Conservation (phyloP, 2,797 vertebrate species). For the Oreortyx pictus region DNA sequence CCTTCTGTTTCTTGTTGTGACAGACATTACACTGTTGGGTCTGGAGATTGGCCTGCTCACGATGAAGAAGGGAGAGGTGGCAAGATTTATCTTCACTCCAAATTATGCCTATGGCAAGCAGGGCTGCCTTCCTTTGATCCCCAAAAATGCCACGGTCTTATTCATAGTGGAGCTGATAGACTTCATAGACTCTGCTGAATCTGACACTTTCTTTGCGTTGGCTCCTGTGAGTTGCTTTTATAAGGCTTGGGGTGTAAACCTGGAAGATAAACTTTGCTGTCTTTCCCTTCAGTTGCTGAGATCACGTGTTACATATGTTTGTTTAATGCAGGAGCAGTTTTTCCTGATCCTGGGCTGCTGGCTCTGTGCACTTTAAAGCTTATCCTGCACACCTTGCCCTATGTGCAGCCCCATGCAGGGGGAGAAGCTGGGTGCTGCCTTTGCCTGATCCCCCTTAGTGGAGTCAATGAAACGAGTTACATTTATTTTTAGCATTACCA, state of each 20-base stretch:
- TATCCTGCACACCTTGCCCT: not conserved
- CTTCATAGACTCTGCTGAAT: slow-evolving; percentile 87
- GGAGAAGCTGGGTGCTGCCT: not conserved
- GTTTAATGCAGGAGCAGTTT: not conserved
- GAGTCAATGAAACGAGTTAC: not conserved
- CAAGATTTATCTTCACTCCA: slow-evolving; percentile 86
- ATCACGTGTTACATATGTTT: fast-evolving
- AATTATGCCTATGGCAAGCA: slow-evolving; percentile 87
- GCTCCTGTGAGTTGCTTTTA: slow-evolving; percentile 78
- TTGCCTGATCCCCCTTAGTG: not conserved
- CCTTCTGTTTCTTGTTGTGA: not conserved
- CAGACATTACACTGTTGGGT: slow-evolving; percentile 90
- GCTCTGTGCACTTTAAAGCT: not conserved
- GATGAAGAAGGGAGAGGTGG: slow-evolving; percentile 91
- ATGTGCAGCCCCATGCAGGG: not conserved
- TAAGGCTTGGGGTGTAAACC: not conserved
- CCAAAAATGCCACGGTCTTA: slow-evolving; percentile 81
- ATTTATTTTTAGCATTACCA: not conserved
- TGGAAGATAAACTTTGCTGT: not conserved
- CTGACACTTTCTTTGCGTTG: slow-evolving; percentile 84
- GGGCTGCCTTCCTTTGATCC: slow-evolving; percentile 91
- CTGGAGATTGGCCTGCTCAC: slow-evolving; percentile 89
- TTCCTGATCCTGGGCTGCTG: not conserved
- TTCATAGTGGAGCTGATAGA: slow-evolving; percentile 91
- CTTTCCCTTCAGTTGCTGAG: not conserved